Conservation (phyloP, 2,797 vertebrate species). For the Rhinichthys osculus region DNA sequence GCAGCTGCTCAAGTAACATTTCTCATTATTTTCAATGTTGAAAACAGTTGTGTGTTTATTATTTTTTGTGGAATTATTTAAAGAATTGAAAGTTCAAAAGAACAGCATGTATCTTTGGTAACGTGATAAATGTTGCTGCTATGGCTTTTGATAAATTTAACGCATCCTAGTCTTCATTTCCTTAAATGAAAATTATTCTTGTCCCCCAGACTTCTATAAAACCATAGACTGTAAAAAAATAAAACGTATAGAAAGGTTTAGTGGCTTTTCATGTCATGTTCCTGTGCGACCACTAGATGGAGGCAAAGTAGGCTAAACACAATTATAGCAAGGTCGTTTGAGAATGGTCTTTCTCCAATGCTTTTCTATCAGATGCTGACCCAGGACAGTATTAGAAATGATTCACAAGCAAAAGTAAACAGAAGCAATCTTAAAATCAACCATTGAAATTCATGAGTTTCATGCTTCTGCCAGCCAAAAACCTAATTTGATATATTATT, state of each 20-base stretch:
- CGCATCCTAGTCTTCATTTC: not conserved
- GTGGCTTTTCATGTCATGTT: not conserved
- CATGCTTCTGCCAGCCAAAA: not conserved
- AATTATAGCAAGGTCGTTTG: not conserved
- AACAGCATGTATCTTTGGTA: not conserved
- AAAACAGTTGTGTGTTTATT: not conserved
- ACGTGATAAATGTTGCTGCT: not conserved
- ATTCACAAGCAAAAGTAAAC: not conserved
- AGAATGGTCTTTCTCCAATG: not conserved
- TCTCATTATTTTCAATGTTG: not conserved
- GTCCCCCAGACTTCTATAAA: not conserved
- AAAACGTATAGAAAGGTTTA: not conserved
- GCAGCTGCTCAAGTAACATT: not conserved
- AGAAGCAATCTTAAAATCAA: not conserved
- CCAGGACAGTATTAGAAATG: not conserved
- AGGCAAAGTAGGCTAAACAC: conserved; percentile 18
- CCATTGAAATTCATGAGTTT: not conserved
- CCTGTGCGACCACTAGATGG: conserved; percentile 41
- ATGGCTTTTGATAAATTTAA: not conserved
- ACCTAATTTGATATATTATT: not conserved
- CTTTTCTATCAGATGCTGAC: not conserved
- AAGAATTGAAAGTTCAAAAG: not conserved
- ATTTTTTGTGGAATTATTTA: not conserved
- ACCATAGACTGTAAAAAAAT: no score
- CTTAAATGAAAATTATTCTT: not conserved